Evolutionary conservation across 2,113 vertebrate species (phyloP).

Genomic region (Campylomormyrus numenius): DNA sequence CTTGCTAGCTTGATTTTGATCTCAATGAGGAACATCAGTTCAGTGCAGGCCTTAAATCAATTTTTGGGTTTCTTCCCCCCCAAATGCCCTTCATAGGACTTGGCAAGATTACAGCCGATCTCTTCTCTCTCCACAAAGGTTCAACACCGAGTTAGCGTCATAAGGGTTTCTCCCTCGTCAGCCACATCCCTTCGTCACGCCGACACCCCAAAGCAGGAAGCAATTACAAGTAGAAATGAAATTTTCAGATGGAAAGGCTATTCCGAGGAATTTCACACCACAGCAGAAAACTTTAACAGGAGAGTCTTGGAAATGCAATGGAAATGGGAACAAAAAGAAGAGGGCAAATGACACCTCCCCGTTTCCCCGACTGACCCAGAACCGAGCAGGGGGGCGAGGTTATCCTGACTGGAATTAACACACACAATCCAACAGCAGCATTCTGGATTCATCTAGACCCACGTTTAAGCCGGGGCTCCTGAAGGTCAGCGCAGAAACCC

Average conservation of each 20-base stretch:
- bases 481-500: not conserved
- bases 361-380: not conserved
- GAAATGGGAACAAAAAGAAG: not conserved
- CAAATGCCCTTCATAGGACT: not conserved
- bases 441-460: not conserved
- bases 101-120: not conserved
- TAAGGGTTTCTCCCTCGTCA: not conserved
- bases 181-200: not conserved
- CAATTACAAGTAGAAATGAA: not conserved
- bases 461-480: not conserved
- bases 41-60: not conserved
- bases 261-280: not conserved
- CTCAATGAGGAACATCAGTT: not conserved
- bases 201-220: not conserved
- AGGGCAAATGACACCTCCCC: not conserved
- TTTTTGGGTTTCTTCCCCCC: not conserved
- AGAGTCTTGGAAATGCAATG: not conserved
- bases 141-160: not conserved
- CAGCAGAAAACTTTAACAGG: slow-evolving; percentile 1
- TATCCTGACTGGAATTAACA: not conserved
- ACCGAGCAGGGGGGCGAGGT: too few relatives aligned
- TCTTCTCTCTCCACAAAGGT: not conserved
- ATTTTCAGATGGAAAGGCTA: not conserved
- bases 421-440: not conserved
- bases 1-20: not conserved